These are phyloP conservation scores for Gryon sp. DNA, from an alignment of 1,140 invertebrate genomes.

Conservation along the genomic window DNA sequence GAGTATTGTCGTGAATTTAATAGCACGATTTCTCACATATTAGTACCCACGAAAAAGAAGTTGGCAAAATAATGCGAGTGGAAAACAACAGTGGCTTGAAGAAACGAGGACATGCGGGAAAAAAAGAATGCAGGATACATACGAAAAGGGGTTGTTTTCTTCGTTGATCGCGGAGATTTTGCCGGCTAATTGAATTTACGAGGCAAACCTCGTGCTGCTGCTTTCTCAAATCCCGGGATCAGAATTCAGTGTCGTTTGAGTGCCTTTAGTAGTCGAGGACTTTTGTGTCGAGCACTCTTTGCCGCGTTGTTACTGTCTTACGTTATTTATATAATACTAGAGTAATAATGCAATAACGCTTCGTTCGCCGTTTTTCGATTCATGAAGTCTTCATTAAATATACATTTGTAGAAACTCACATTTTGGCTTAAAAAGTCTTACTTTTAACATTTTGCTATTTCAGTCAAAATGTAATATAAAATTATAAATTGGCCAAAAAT, in stretches of 20 bases:
- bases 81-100: constrained; percentile 16
- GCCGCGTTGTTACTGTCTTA: constrained; percentile 39
- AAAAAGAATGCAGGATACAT: constrained; percentile 58
- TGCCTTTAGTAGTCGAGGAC: constrained; percentile 71
- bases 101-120: constrained; percentile 17
- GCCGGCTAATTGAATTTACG: constrained; percentile 76
- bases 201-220: constrained; percentile 66
- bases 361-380: neutral
- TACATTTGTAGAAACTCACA: no score
- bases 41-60: constrained; percentile 35
- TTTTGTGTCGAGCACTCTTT: constrained; percentile 54
- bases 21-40: constrained; percentile 61
- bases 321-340: constrained; percentile 34
- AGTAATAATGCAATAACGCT: neutral
- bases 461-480: no score
- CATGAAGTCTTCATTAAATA: no score
- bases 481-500: no score
- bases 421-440: no score
- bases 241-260: constrained; percentile 72
- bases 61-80: constrained; percentile 22
- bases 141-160: constrained; percentile 60
- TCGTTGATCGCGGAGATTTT: constrained; percentile 68
- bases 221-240: constrained; percentile 67
- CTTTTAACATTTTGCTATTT: no score
- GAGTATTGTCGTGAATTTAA: constrained; percentile 39